Percentiles rank a stretch among this genome's conserved stretches.
Evolutionary conservation across 92 coral and sea anemone genomes (phyloP).

Genomic region (Parazoanthus darwini): DNA sequence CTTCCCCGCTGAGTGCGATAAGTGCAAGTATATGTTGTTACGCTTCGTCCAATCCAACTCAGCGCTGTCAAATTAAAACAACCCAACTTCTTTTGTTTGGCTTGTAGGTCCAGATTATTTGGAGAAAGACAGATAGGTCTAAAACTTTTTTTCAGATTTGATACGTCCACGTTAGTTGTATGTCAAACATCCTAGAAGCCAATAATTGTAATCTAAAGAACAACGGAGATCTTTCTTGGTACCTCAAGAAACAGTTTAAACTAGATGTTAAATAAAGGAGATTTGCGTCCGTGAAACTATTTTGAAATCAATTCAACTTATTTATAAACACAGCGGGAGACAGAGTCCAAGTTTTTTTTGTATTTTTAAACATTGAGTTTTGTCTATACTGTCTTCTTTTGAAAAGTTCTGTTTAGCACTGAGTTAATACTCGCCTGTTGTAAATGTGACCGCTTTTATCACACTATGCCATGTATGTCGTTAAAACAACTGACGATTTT

Average conservation of each 20-base stretch:
- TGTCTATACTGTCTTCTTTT: slow-evolving; percentile 10
- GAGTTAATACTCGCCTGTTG: background rate
- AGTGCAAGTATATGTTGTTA: slow-evolving; percentile 2
- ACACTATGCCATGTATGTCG: background rate
- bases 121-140: background rate
- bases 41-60: background rate
- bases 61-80: background rate
- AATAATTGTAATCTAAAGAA: background rate
- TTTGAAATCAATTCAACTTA: slow-evolving; percentile 26
- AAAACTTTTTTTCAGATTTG: background rate
- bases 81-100: background rate
- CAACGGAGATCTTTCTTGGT: background rate
- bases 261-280: background rate
- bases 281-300: background rate
- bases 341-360: background rate
- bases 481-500: background rate
- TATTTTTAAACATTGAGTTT: slow-evolving; percentile 3
- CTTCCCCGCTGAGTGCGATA: slow-evolving; percentile 19
- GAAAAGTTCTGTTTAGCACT: background rate
- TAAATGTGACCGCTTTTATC: background rate
- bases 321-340: slow-evolving; percentile 22
- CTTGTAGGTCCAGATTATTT: background rate
- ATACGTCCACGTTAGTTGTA: background rate
- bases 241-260: background rate
- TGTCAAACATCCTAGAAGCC: background rate